Percentiles rank a stretch among this genome's conserved stretches.
phyloP scores from a whole-genome alignment of 1,140 invertebrate species.

The Doryteuthis pealeii region DNA sequence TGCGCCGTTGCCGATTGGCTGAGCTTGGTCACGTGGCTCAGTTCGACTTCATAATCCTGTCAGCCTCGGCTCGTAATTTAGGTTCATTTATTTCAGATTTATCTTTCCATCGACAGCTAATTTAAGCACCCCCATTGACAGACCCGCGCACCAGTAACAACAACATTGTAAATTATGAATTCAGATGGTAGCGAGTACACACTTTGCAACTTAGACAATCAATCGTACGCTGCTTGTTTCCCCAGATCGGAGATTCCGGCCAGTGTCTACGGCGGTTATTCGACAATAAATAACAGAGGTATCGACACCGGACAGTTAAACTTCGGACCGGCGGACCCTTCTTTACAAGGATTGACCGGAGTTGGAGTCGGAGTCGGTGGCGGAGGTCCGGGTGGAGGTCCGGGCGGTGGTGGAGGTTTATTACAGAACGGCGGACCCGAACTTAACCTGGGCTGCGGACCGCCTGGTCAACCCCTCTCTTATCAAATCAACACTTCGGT shows the following conservation, averaged over 20 bases:
- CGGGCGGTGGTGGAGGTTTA: conserved; percentile 27
- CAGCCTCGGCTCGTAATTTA: conserved; percentile 52
- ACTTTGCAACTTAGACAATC: conserved; percentile 49
- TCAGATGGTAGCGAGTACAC: conserved; percentile 45
- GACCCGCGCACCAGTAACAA: conserved; percentile 19
- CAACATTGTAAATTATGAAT: conserved; percentile 41
- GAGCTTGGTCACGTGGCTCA: conserved; percentile 40
- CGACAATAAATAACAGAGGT: conserved; percentile 34
- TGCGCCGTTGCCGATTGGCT: conserved; percentile 34
- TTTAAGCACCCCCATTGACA: conserved; percentile 42
- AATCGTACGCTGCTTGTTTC: conserved; percentile 40
- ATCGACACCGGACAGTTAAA: conserved; percentile 46
- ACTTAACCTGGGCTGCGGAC: too few species aligned
- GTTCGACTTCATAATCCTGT: conserved; percentile 44
- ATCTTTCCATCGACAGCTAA: conserved; percentile 52
- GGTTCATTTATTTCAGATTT: conserved; percentile 57
- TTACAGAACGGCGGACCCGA: not conserved
- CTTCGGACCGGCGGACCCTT: conserved; percentile 33
- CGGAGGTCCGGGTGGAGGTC: not conserved
- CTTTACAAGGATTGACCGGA: conserved; percentile 1
- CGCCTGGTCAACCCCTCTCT: conserved; percentile 16
- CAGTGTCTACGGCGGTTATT: conserved; percentile 20
- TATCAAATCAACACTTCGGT: conserved; percentile 32
- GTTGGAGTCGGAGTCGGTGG: not conserved
- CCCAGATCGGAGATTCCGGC: conserved; percentile 6